Evolutionary conservation across 2,113 vertebrate genomes (phyloP).

Genomic region (Eulacestoma nigropectus): DNA sequence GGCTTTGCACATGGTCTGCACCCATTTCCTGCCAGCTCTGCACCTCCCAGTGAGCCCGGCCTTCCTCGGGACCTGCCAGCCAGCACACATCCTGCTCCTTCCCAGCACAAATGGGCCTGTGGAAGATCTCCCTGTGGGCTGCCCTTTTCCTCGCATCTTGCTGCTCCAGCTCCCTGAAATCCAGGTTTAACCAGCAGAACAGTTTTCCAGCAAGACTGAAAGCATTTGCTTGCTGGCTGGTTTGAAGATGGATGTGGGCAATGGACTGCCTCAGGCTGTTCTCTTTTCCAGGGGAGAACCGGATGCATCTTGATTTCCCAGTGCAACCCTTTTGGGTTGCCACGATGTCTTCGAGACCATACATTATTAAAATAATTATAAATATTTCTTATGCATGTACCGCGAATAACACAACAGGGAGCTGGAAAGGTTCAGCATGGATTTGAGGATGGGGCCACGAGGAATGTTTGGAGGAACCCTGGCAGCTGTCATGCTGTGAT

Average conservation of each 20-base stretch:
- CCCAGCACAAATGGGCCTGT: accelerated
- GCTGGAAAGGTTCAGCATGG: neutral
- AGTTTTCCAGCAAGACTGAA: neutral
- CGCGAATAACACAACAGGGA: accelerated
- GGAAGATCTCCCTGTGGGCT: neutral
- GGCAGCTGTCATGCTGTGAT: neutral
- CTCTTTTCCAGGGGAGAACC: neutral
- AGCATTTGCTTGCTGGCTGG: neutral
- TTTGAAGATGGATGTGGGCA: neutral
- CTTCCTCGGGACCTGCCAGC: neutral
- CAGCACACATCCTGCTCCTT: neutral
- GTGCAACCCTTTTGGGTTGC: neutral
- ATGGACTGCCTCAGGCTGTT: neutral
- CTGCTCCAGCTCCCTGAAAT: neutral
- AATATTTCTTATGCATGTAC: neutral
- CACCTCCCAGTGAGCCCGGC: neutral
- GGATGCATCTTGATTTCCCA: neutral
- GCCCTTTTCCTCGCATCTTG: neutral
- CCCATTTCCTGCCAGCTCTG: neutral
- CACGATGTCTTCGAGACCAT: neutral
- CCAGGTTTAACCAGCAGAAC: neutral
- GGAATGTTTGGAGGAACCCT: neutral
- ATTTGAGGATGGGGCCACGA: neutral
- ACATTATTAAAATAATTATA: neutral
- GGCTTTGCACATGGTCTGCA: neutral